Base-by-base conservation (phyloP, 1,140 invertebrate genomes). In the Drosophila ficusphila region DNA sequence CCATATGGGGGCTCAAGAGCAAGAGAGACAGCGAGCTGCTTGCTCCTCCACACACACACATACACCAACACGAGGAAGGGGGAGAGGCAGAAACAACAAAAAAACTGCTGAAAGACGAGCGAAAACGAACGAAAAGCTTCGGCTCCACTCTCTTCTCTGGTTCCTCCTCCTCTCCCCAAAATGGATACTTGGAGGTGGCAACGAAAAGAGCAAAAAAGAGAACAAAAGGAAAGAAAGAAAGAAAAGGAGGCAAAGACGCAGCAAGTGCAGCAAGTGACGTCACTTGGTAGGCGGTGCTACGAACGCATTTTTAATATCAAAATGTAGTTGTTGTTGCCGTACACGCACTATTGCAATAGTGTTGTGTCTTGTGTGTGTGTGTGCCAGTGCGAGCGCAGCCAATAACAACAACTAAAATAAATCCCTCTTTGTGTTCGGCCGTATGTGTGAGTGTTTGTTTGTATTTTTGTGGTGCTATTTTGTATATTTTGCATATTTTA, bases 401-500 rank as follows among this genome's bases (percentile, higher is more conserved):
- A 86, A 86, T 88, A 86, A 88, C 77, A 88, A 86, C 74, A 86
- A 88, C 77, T 82, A 76, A 77, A 82, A 72, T 78, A 88, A 71
- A 77, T 67, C 60, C 41, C 41, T 16, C 44, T 36, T 42, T 21
- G 29, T 36, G 29, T 31, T n/a, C n/a, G n/a, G 6, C 23, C n/a
- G 36, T 19, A 18, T 58, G 9, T 33, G 27, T 36, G 33, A 23
- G 31, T 68, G 27, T 73, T 48, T 76, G 51, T 46, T 19, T 52
- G 38, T 34, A 16, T 12, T 25, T 42, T 12, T 44, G 21, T 44
- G 21, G 61, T 77, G 47, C 61, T 61, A 67, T 77, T 83, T 83
- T 76, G 73, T 77, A 86, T 86, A 81, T 86, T 81, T 73, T 77
- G 82, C 81, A 86, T 81, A 86, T 86, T 86, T 88, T 81, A 86